A percentile compares a stretch with the other conserved stretches of the same genome.
These are phyloP conservation scores for Erebia aethiops DNA, from an alignment of 2,888 invertebrate genomes.

Conservation along the genomic window DNA sequence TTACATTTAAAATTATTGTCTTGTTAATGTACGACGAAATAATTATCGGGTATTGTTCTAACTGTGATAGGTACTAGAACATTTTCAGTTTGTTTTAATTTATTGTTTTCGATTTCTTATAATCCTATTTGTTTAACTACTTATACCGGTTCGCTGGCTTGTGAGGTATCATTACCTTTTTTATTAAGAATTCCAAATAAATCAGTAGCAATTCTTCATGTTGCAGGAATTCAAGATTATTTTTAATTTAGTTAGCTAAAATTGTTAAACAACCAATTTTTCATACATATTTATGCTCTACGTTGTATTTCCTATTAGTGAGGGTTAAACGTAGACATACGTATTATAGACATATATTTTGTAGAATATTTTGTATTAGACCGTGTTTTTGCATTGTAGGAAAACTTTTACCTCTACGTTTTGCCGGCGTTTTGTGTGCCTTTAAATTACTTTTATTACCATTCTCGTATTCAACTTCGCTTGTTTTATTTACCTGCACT, in stretches of 20 bases:
- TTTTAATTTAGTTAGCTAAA: background rate
- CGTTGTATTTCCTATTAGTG: no score
- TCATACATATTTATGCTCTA: no score
- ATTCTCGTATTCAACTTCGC: no score
- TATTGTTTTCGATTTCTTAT: conserved; percentile 8
- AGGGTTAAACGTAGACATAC: no score
- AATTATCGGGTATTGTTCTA: conserved; percentile 19
- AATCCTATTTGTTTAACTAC: background rate
- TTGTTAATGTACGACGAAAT: conserved; percentile 25
- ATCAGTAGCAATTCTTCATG: background rate
- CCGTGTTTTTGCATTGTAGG: no score
- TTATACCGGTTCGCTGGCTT: background rate
- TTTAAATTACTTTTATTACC: no score
- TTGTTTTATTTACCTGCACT: no score
- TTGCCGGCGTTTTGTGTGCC: no score
- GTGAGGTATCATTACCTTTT: conserved; percentile 5
- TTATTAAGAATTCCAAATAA: background rate
- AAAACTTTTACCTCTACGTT: no score
- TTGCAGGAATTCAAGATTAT: background rate
- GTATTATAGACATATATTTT: no score
- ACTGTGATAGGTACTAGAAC: conserved; percentile 3
- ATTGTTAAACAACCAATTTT: background rate
- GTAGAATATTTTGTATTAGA: no score
- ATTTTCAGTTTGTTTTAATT: conserved; percentile 1
- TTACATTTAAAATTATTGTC: conserved; percentile 25